Percentiles rank a stretch among this genome's conserved stretches.
Conservation (phyloP, 2,113 vertebrate genomes). For the Embiotoca jacksoni region DNA sequence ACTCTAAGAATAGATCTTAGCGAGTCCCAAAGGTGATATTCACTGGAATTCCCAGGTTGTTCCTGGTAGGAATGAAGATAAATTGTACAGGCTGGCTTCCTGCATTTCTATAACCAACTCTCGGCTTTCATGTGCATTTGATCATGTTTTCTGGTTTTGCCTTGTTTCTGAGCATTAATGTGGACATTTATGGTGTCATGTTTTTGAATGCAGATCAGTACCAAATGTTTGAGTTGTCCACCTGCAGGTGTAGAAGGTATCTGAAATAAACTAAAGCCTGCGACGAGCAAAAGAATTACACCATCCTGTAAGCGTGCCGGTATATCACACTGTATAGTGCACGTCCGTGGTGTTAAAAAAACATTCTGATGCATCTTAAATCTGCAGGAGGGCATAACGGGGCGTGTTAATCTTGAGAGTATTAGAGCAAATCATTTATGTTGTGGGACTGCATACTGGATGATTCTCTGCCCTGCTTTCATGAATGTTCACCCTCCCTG, state of each 20-base stretch:
- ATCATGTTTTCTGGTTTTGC: background rate
- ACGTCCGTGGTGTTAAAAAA: background rate
- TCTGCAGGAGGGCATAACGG: background rate
- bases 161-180: background rate
- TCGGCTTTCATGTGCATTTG: background rate
- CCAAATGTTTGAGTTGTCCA: background rate
- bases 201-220: conserved; percentile 3
- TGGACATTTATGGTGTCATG: background rate
- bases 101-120: background rate
- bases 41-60: conserved; percentile 43
- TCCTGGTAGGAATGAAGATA: conserved; percentile 48
- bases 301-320: background rate
- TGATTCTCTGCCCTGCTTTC: conserved; percentile 5
- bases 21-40: conserved; percentile 36
- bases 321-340: background rate
- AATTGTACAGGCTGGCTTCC: conserved; percentile 27
- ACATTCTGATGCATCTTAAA: background rate
- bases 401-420: background rate
- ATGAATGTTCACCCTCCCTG: background rate
- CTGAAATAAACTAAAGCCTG: conserved; percentile 8
- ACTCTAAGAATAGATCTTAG: conserved; percentile 49
- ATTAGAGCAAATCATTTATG: conserved; percentile 48
- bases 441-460: background rate
- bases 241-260: background rate
- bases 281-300: background rate